Evolutionary conservation across 2,888 invertebrate genomes (phyloP).

Genomic region (Dryobotodes eremita): DNA sequence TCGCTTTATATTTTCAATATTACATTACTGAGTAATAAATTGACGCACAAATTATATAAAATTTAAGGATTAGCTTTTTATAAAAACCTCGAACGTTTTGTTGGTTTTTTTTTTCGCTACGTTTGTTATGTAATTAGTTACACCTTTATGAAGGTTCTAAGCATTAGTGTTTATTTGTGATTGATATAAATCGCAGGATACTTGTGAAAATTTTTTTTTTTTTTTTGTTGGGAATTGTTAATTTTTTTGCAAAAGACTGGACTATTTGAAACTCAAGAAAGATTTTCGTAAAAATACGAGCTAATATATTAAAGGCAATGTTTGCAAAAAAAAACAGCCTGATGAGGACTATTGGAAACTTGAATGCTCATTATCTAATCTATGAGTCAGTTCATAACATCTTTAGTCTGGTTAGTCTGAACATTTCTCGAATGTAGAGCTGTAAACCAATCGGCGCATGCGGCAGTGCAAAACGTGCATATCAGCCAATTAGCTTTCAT

Average conservation of each 20-base stretch:
- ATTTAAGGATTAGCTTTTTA: neutral
- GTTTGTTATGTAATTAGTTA: no score
- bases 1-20: neutral
- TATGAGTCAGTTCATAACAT: no score
- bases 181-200: neutral
- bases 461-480: neutral
- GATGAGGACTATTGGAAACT: neutral
- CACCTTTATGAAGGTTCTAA: neutral
- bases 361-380: neutral
- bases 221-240: neutral
- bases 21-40: slow-evolving; percentile 8
- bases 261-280: neutral
- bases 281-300: neutral
- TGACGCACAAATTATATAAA: slow-evolving; percentile 8
- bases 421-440: neutral
- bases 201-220: neutral
- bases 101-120: neutral
- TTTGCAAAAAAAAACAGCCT: neutral
- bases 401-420: neutral
- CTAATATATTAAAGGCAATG: neutral
- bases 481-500: neutral
- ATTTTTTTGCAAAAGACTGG: no score
- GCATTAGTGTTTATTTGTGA: neutral
- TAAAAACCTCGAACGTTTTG: slow-evolving; percentile 2
- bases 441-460: neutral